Percentiles rank a stretch among this genome's conserved stretches.
Conservation (phyloP, 2,888 invertebrate genomes). For the Scrobipalpa costella region DNA sequence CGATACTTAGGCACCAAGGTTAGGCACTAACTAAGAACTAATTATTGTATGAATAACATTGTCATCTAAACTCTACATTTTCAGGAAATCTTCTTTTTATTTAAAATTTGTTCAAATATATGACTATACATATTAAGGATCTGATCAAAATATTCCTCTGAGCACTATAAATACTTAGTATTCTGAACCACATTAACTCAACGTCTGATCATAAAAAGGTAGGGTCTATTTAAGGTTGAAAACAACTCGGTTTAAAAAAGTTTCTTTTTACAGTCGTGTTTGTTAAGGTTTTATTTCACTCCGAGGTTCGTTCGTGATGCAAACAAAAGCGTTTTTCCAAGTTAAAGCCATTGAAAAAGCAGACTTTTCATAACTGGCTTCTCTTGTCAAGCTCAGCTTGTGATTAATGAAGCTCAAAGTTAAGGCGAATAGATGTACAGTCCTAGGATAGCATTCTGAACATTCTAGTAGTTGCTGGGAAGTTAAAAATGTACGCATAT, state of each 20-base stretch:
- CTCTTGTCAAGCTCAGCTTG: constrained; percentile 4
- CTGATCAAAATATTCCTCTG: too few species aligned
- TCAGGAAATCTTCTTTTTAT: too few species aligned
- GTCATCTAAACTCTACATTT: too few species aligned
- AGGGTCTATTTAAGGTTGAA: not conserved
- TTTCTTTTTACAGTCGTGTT: not conserved
- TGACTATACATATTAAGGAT: too few species aligned
- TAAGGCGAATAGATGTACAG: not conserved
- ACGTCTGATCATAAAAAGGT: not conserved
- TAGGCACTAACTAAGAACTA: too few species aligned
- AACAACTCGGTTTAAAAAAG: not conserved
- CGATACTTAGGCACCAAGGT: too few species aligned
- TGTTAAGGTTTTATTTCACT: constrained; percentile 4
- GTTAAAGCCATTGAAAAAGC: constrained; percentile 9
- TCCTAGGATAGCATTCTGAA: too few species aligned
- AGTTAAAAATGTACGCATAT: too few species aligned
- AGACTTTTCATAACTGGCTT: constrained; percentile 16
- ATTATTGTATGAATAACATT: too few species aligned
- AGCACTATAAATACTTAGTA: too few species aligned
- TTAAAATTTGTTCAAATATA: too few species aligned
- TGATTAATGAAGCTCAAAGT: not conserved
- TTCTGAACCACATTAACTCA: not conserved
- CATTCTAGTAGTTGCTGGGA: too few species aligned
- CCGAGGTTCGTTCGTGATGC: not conserved
- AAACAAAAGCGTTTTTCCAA: constrained; percentile 13